Percentiles rank a stretch among this genome's conserved stretches.
These are phyloP conservation scores for Keiferia lycopersicella DNA, from an alignment of 2,888 invertebrate species.

Conservation along the genomic window DNA sequence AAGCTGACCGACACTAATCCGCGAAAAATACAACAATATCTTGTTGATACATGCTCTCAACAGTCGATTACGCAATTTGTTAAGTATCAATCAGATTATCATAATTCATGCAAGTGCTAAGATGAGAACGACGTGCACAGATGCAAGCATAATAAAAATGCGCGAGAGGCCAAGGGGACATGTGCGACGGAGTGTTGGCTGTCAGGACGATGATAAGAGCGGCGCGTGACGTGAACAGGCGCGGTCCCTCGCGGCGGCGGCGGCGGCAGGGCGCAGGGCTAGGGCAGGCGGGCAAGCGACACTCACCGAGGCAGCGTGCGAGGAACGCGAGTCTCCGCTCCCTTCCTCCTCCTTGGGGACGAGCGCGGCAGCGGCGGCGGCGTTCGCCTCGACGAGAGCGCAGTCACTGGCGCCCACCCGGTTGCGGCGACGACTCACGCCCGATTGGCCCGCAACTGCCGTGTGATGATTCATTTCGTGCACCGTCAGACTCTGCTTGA, in stretches of 20 bases:
- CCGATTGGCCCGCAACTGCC: slow-evolving; percentile 87
- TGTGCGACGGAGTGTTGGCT: slow-evolving; percentile 35
- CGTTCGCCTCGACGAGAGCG: slow-evolving; percentile 52
- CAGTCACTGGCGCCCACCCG: slow-evolving; percentile 88
- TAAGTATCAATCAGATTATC: not conserved
- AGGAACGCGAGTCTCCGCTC: slow-evolving; percentile 75
- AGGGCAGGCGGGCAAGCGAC: slow-evolving; percentile 40
- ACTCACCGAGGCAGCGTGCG: slow-evolving; percentile 72
- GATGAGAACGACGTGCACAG: slow-evolving; percentile 41
- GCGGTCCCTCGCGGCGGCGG: slow-evolving; percentile 46
- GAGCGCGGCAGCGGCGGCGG: slow-evolving; percentile 48
- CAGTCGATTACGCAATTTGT: not conserved
- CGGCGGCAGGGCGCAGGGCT: not conserved
- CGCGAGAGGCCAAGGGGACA: slow-evolving; percentile 47
- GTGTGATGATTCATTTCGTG: slow-evolving; percentile 96
- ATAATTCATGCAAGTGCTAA: slow-evolving; percentile 18
- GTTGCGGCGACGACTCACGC: slow-evolving; percentile 82
- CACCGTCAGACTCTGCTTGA: slow-evolving; percentile 94
- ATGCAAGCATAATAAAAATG: slow-evolving; percentile 52
- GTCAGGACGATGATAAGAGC: slow-evolving; percentile 46
- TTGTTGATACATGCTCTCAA: not conserved
- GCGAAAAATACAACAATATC: not conserved
- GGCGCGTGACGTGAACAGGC: slow-evolving; percentile 65
- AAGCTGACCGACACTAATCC: not conserved
- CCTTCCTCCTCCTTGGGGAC: slow-evolving; percentile 74